phyloP scores from a whole-genome alignment of 2,113 vertebrate genomes.

The Misgurnus anguillicaudatus region DNA sequence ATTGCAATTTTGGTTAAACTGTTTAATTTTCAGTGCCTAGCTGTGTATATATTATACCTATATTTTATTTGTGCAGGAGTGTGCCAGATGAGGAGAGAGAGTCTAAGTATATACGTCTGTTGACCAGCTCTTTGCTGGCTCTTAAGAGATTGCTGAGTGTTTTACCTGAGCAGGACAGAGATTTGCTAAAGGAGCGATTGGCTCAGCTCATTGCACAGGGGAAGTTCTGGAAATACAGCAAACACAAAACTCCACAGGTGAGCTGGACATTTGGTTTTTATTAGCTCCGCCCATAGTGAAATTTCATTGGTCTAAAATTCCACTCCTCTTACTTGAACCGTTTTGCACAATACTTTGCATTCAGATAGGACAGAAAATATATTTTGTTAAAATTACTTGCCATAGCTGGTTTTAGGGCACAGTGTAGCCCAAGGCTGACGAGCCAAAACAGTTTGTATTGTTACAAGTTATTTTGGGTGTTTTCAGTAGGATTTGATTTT shows the following conservation, averaged over 20 bases:
- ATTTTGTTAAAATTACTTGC: too few species aligned
- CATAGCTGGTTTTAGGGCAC: too few species aligned
- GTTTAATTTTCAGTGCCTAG: too few species aligned
- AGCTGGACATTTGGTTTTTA: constrained; percentile 18
- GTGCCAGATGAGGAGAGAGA: constrained; percentile 91
- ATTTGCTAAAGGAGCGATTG: constrained; percentile 78
- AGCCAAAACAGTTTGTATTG: too few species aligned
- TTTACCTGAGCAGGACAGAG: constrained; percentile 78
- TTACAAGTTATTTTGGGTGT: background rate
- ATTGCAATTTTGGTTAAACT: background rate
- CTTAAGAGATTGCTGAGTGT: constrained; percentile 86
- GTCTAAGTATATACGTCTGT: constrained; percentile 86
- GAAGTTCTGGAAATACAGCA: constrained; percentile 97
- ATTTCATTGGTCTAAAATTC: background rate
- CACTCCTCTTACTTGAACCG: background rate
- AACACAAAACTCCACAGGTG: constrained; percentile 88
- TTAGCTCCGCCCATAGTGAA: background rate
- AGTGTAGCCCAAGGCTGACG: too few species aligned
- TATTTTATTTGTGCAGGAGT: constrained; percentile 71
- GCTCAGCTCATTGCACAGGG: constrained; percentile 78
- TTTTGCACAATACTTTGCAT: background rate
- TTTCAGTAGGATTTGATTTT: background rate
- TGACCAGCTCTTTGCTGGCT: constrained; percentile 91
- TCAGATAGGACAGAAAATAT: background rate
- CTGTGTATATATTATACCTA: background rate